phyloP scores from a whole-genome alignment of 2,888 invertebrate species.

The Seira musarum region DNA sequence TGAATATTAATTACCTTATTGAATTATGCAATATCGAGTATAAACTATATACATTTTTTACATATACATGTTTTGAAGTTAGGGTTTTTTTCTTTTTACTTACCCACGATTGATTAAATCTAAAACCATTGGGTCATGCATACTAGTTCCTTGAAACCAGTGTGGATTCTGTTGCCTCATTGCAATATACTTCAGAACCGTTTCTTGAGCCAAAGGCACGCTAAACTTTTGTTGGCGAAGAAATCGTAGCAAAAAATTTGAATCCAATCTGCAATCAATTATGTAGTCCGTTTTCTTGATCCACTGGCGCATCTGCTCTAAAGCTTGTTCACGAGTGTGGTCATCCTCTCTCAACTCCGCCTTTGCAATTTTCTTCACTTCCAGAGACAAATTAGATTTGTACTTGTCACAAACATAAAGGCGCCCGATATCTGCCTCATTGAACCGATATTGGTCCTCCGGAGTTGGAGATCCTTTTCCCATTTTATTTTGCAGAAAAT shows the following conservation, averaged over 20 bases:
- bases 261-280: constrained; percentile 78
- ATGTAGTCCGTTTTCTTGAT: constrained; percentile 81
- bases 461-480: constrained; percentile 68
- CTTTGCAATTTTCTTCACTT: constrained; percentile 74
- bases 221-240: constrained; percentile 87
- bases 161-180: constrained; percentile 85
- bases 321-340: constrained; percentile 77
- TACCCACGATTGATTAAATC: constrained; percentile 82
- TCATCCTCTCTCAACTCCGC: constrained; percentile 82
- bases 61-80: no score
- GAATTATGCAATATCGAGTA: constrained; percentile 57
- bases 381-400: constrained; percentile 76
- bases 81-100: no score
- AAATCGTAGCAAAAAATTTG: constrained; percentile 82
- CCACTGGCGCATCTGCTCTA: constrained; percentile 81
- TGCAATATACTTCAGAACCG: constrained; percentile 83
- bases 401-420: constrained; percentile 76
- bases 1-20: not conserved
- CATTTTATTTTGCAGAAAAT: constrained; percentile 51
- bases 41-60: no score
- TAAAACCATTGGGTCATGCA: constrained; percentile 80
- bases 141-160: constrained; percentile 83
- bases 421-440: constrained; percentile 41
- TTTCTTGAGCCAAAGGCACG: constrained; percentile 84
- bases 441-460: constrained; percentile 51